Base-by-base conservation (phyloP, 2,113 vertebrate genomes). In the Sylvia atricapilla region DNA sequence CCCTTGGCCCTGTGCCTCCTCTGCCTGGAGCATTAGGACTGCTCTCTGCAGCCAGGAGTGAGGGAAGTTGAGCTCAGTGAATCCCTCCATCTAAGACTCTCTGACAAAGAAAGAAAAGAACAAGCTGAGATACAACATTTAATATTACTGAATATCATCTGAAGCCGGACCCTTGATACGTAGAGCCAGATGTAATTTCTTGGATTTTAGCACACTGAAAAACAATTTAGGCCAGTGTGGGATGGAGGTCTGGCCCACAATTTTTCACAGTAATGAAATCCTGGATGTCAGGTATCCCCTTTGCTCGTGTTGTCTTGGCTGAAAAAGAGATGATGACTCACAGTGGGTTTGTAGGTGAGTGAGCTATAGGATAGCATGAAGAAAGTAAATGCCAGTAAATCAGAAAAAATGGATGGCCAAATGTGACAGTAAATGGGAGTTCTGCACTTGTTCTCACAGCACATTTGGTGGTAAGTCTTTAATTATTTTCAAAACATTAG, bases 251-350 rank as follows among this genome's bases (percentile, higher is more conserved):
- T 73, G 37, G 13, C 41, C 50, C 28, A 52, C 41, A 59, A 12
- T 82, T 31, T 27, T 76, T 72, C 44, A 56, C 10, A 64, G 53
- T 49, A 66, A 55, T 70, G 44, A 78, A 90, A 75, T 60, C 39
- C n/a, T n/a, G 44, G 21, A 27, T 66, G 25, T 70, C 41, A 39
- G 37, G 18, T 78, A 39, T 55, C 15, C 15, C 23, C 23, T 76
- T 72, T 5, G 1, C 43, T 72, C 0, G 0, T 55, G 20, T n/a
- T 1, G 1, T 30, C 67, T 60, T 68, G 41, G 11, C 44, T 76
- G 52, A 79, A 68, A 75, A 82, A 60, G 27, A 13, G 25, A 25
- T 33, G 33, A 47, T 56, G 67, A 37, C n/a, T 82, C 63, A 41
- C 2, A 44, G 33, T 35, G 66, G 50, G 30, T 46, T 62, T 79